Evolutionary conservation across 2,113 vertebrate genomes (phyloP).

Genomic region (Notechis scutatus): DNA sequence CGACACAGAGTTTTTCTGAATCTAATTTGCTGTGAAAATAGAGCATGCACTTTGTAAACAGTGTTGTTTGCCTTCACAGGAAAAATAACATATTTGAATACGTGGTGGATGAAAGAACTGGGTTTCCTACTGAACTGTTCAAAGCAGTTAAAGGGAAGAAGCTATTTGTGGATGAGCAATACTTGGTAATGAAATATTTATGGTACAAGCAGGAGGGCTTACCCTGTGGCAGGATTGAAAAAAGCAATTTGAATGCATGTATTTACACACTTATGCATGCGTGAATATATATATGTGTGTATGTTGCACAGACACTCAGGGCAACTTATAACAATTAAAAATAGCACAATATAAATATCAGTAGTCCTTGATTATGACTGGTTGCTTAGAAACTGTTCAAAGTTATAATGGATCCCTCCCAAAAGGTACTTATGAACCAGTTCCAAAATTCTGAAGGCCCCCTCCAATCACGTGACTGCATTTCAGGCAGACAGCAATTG

Average conservation of each 20-base stretch:
- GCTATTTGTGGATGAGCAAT: slow-evolving; percentile 64
- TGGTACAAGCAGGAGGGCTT: neutral
- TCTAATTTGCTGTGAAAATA: neutral
- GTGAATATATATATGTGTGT: neutral
- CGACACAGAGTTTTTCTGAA: neutral
- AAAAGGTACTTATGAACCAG: neutral
- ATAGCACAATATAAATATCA: neutral
- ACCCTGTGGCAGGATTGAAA: neutral
- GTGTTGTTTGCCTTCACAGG: slow-evolving; percentile 45
- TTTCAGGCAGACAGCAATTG: neutral
- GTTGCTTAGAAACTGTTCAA: neutral
- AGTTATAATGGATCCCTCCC: neutral
- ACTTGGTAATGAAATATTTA: slow-evolving; percentile 53
- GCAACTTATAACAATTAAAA: neutral
- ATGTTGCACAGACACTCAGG: neutral
- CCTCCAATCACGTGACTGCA: neutral
- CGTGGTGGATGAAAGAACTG: slow-evolving; percentile 61
- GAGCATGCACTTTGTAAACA: neutral
- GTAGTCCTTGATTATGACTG: neutral
- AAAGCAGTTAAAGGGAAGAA: slow-evolving; percentile 62
- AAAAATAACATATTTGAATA: slow-evolving; percentile 55
- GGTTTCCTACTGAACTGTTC: slow-evolving; percentile 57
- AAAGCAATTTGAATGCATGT: neutral
- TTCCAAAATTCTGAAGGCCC: neutral
- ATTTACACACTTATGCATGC: neutral